A percentile compares a stretch with the other conserved stretches of the same genome.
Evolutionary conservation across 2,113 vertebrate species (phyloP).

Genomic region (Orcinus orca): DNA sequence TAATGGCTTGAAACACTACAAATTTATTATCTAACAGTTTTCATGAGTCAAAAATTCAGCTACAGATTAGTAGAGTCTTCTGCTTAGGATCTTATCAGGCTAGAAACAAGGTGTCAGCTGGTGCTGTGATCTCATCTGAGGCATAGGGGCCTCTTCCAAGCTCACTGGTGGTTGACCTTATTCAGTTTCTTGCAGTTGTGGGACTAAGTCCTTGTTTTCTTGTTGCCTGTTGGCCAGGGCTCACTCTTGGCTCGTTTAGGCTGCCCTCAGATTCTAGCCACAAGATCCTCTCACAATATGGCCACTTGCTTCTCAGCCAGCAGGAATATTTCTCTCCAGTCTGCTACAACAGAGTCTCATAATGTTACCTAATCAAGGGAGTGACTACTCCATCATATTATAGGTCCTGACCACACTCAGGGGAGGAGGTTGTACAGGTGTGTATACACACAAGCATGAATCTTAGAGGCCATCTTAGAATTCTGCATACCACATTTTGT

Average conservation of each 20-base stretch:
- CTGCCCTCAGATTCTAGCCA: background rate
- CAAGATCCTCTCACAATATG: background rate
- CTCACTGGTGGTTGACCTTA: background rate
- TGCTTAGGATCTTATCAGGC: background rate
- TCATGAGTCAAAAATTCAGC: background rate
- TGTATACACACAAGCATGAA: background rate
- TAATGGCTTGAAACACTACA: background rate
- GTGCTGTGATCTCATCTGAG: background rate
- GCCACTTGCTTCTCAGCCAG: background rate
- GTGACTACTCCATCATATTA: background rate
- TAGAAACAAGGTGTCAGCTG: background rate
- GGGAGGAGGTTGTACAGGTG: background rate
- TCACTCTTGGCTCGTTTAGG: background rate
- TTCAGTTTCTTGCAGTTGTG: background rate
- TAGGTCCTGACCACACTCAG: background rate
- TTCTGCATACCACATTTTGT: background rate
- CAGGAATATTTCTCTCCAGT: background rate
- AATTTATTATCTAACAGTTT: background rate
- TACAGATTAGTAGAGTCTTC: background rate
- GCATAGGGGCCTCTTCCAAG: background rate
- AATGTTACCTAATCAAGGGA: background rate
- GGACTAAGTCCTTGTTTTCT: background rate
- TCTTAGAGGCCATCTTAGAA: background rate
- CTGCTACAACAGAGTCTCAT: background rate
- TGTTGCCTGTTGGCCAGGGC: background rate